Conservation (phyloP, 1,140 invertebrate genomes). For the Spodoptera litura region DNA sequence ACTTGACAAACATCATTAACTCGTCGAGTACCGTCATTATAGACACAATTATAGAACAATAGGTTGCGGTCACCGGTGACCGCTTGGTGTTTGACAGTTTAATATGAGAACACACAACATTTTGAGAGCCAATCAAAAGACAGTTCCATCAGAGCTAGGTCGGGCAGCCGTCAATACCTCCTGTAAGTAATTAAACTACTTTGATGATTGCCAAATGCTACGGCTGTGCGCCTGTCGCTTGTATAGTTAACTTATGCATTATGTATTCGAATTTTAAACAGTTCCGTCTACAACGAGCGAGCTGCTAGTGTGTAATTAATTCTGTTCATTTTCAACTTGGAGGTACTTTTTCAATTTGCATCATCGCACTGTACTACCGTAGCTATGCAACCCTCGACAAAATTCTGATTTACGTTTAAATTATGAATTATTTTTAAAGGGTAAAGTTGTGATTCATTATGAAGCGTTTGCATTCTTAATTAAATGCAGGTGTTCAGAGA, state of each 20-base stretch:
- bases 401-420: conserved; percentile 22
- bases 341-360: conserved; percentile 67
- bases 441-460: conserved; percentile 40
- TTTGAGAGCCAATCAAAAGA: conserved; percentile 29
- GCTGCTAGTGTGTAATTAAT: conserved; percentile 56
- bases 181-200: conserved; percentile 48
- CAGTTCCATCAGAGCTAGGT: conserved; percentile 19
- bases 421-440: conserved; percentile 27
- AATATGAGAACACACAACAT: neutral
- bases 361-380: conserved; percentile 50
- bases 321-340: conserved; percentile 59
- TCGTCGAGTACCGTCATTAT: no score
- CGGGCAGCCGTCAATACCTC: conserved; percentile 19
- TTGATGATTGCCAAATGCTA: conserved; percentile 40
- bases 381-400: conserved; percentile 15
- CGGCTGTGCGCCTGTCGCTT: neutral
- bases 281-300: conserved; percentile 48
- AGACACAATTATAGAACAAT: no score
- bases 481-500: conserved; percentile 31
- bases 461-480: conserved; percentile 40
- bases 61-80: no score
- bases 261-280: conserved; percentile 49
- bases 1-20: neutral
- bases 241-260: conserved; percentile 36
- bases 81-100: no score